phyloP scores from a whole-genome alignment of 2,888 invertebrate species.

The Seladonia tumulorum region DNA sequence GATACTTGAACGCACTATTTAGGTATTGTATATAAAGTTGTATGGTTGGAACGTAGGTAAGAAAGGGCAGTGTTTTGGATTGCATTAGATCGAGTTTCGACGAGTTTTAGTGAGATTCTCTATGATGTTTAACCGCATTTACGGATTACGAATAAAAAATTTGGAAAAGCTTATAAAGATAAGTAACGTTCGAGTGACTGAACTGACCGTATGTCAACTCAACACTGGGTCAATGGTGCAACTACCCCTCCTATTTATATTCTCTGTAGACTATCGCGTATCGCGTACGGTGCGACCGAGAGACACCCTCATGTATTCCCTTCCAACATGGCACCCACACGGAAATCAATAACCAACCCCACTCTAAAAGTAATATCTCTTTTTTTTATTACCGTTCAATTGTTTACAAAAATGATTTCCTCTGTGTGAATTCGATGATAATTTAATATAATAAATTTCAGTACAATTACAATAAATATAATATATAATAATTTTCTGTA shows the following conservation, averaged over 20 bases:
- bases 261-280: conserved; percentile 74
- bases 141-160: conserved; percentile 61
- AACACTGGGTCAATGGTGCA: conserved; percentile 84
- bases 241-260: conserved; percentile 83
- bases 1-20: conserved; percentile 32
- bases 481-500: neutral
- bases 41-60: conserved; percentile 58
- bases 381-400: conserved; percentile 52
- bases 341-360: conserved; percentile 82
- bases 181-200: conserved; percentile 71
- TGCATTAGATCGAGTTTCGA: conserved; percentile 51
- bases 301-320: conserved; percentile 77
- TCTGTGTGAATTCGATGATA: neutral
- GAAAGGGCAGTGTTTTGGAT: conserved; percentile 79
- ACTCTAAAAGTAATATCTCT: conserved; percentile 49
- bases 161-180: conserved; percentile 44
- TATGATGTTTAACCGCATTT: conserved; percentile 54
- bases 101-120: conserved; percentile 38
- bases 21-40: conserved; percentile 49
- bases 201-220: conserved; percentile 79
- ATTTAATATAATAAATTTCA: neutral
- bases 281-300: conserved; percentile 72
- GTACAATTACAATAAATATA: neutral
- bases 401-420: conserved; percentile 52
- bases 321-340: conserved; percentile 77